These are phyloP conservation scores for Harlomillsia oculata DNA, from an alignment of 1,140 invertebrate genomes.

Conservation along the genomic window DNA sequence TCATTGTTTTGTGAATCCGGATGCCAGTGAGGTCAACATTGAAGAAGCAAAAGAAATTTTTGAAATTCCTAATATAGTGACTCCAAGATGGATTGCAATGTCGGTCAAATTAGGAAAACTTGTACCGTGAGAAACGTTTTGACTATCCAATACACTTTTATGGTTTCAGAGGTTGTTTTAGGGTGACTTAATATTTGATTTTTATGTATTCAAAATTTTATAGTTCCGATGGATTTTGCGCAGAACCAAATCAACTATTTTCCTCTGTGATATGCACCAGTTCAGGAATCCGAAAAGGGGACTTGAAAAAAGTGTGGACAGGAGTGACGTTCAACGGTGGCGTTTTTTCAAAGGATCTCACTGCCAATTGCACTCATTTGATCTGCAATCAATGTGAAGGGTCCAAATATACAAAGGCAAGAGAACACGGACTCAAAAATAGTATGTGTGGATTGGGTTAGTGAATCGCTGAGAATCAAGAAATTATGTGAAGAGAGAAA, in stretches of 20 bases:
- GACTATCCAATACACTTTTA: background rate
- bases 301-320: slow-evolving; percentile 27
- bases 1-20: slow-evolving; percentile 72
- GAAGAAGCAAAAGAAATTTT: slow-evolving; percentile 79
- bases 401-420: slow-evolving; percentile 12
- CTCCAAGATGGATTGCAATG: slow-evolving; percentile 68
- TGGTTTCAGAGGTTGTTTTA: background rate
- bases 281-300: slow-evolving; percentile 20
- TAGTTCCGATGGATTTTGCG: slow-evolving; percentile 27
- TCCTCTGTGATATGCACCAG: background rate
- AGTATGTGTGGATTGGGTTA: slow-evolving; percentile 29
- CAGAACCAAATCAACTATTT: slow-evolving; percentile 21
- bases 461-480: slow-evolving; percentile 16
- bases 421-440: slow-evolving; percentile 14
- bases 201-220: slow-evolving; percentile 1
- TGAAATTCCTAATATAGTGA: slow-evolving; percentile 70
- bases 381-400: slow-evolving; percentile 14
- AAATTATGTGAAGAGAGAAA: slow-evolving; percentile 8
- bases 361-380: slow-evolving; percentile 20
- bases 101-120: slow-evolving; percentile 56
- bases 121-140: slow-evolving; percentile 49
- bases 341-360: slow-evolving; percentile 9
- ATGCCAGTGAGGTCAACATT: slow-evolving; percentile 66
- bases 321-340: slow-evolving; percentile 26
- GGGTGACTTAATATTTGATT: background rate